A percentile compares a stretch with the other conserved stretches of the same genome.
Evolutionary conservation across 1,140 invertebrate genomes (phyloP).

Genomic region (Aphelenchoides besseyi): DNA sequence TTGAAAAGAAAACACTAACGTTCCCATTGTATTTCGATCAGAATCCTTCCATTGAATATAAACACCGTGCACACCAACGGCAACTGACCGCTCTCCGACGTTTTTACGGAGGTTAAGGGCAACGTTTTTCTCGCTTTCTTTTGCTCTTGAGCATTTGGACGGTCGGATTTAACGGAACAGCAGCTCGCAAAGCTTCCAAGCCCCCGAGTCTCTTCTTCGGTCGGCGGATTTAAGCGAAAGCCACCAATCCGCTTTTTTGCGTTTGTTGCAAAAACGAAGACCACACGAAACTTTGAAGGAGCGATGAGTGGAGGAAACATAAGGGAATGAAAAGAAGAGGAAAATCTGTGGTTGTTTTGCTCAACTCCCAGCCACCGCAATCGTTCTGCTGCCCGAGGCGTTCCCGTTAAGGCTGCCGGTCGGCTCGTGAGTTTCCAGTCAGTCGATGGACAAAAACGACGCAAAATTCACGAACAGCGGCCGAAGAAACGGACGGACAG

Average conservation of each 20-base stretch:
- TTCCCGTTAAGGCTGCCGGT: too few species aligned
- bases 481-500: too few species aligned
- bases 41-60: neutral
- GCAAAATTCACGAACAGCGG: too few species aligned
- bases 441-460: too few species aligned
- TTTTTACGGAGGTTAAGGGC: too few species aligned
- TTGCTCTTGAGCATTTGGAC: neutral
- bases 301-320: neutral
- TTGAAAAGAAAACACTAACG: neutral
- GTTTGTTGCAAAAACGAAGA: neutral
- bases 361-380: neutral
- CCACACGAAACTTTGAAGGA: neutral
- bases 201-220: neutral
- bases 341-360: neutral
- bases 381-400: neutral
- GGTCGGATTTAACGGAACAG: neutral
- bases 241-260: neutral
- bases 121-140: neutral
- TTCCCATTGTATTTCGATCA: neutral
- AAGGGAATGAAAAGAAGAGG: neutral
- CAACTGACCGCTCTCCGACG: neutral
- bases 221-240: neutral
- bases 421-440: too few species aligned
- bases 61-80: neutral
- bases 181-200: neutral